Percentiles rank a stretch among this genome's conserved stretches.
phyloP scores from a whole-genome alignment of 2,888 invertebrate genomes.

The Acanthosepion esculentum region DNA sequence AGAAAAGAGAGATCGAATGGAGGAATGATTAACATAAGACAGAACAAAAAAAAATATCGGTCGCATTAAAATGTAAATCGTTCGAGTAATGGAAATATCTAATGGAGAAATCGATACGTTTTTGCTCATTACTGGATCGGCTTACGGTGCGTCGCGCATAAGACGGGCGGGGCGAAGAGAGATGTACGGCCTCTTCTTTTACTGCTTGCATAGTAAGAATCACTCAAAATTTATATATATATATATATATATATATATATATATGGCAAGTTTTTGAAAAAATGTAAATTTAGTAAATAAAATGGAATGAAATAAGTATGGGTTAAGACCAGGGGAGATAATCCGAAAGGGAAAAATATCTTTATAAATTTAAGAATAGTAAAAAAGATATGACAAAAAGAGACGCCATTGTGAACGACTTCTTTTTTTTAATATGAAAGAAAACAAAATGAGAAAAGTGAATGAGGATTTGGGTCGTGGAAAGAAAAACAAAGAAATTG shows the following conservation, averaged over 20 bases:
- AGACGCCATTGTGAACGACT: too few species aligned
- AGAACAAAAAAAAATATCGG: background rate
- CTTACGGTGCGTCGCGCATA: background rate
- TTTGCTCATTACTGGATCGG: constrained; percentile 33
- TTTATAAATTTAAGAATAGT: background rate
- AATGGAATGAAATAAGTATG: too few species aligned
- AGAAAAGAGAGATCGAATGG: background rate
- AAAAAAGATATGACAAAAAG: background rate
- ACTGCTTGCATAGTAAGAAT: background rate
- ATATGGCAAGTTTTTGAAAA: too few species aligned
- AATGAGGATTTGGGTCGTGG: too few species aligned
- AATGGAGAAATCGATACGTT: constrained; percentile 22
- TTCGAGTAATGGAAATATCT: constrained; percentile 33
- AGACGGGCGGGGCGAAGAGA: background rate
- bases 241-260: background rate
- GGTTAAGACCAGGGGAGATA: too few species aligned
- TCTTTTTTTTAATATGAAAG: too few species aligned
- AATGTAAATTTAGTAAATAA: too few species aligned
- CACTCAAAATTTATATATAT: background rate
- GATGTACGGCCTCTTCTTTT: background rate
- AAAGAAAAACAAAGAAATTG: too few species aligned
- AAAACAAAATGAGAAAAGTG: too few species aligned
- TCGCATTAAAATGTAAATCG: constrained; percentile 4
- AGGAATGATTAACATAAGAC: background rate
- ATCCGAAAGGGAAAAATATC: too few species aligned